Conservation (phyloP, 2,113 vertebrate genomes). For the Microcebus lehilahytsara region DNA sequence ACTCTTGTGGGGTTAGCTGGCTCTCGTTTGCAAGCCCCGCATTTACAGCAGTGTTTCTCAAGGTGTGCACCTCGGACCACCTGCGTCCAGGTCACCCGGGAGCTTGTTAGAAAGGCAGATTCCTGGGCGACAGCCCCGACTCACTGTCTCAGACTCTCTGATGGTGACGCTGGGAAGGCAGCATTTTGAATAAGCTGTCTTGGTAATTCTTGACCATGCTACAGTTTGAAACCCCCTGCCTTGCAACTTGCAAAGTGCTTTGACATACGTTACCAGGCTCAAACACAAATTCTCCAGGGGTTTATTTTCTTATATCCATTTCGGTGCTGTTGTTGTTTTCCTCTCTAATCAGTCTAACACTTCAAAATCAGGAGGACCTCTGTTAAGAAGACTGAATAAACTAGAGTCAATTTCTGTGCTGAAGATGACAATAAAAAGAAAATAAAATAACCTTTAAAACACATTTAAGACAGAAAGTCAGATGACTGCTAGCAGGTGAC, state of each 20-base stretch:
- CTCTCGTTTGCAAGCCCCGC: background rate
- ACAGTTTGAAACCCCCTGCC: background rate
- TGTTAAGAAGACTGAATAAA: background rate
- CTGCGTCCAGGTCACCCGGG: background rate
- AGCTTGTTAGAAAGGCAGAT: background rate
- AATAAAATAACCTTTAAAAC: background rate
- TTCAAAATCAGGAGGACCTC: background rate
- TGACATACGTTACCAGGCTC: background rate
- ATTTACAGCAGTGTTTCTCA: background rate
- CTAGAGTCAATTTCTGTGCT: background rate
- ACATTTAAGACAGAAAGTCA: background rate
- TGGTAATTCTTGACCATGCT: background rate
- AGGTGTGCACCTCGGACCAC: background rate
- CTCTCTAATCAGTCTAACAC: background rate
- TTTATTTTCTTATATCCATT: background rate
- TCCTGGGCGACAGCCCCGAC: background rate
- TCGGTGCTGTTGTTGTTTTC: background rate
- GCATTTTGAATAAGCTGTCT: conserved; percentile 1
- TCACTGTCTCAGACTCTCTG: background rate
- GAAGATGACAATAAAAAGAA: background rate
- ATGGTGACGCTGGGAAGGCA: background rate
- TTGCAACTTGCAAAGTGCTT: background rate
- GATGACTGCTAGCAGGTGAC: background rate
- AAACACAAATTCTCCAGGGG: background rate
- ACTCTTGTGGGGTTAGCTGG: conserved; percentile 15